phyloP scores from a whole-genome alignment of 2,113 vertebrate species.

The Hymenochirus boettgeri region DNA sequence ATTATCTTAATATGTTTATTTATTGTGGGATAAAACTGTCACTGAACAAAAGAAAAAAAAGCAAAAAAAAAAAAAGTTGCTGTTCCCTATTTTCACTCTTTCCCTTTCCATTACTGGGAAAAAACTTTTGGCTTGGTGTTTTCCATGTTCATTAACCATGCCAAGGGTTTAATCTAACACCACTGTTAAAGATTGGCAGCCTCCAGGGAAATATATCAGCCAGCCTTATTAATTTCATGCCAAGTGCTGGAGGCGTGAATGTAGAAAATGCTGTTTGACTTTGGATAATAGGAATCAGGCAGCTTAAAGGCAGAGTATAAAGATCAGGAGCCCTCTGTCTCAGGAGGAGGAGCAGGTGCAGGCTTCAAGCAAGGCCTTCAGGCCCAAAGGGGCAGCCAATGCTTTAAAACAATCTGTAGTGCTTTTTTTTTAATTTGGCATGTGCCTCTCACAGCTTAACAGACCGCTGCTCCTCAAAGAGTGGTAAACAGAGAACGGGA shows the following conservation, averaged over 20 bases:
- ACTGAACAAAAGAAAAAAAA: conserved; percentile 47
- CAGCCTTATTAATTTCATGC: conserved; percentile 90
- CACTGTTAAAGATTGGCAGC: conserved; percentile 85
- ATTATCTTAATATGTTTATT: not conserved
- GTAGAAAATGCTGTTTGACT: conserved; percentile 87
- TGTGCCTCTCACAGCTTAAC: conserved; percentile 86
- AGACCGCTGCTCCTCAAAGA: conserved; percentile 97
- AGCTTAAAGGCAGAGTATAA: conserved; percentile 87
- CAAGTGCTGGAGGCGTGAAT: conserved; percentile 84
- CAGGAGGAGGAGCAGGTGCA: conserved; percentile 96
- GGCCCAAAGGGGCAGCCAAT: conserved; percentile 90
- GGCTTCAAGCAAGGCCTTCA: conserved; percentile 94
- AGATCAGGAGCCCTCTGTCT: conserved; percentile 93
- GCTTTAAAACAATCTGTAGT: conserved; percentile 96
- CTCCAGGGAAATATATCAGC: conserved; percentile 86
- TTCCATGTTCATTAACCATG: conserved; percentile 85
- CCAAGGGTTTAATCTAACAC: conserved; percentile 89
- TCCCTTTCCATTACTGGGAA: conserved; percentile 65
- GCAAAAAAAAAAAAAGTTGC: conserved; percentile 71
- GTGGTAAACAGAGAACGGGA: conserved; percentile 97
- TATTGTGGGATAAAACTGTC: conserved; percentile 17
- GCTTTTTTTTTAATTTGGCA: conserved; percentile 83
- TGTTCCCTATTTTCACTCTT: conserved; percentile 66
- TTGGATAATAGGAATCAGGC: conserved; percentile 87
- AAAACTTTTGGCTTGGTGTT: conserved; percentile 80